A percentile compares a stretch with the other conserved stretches of the same genome.
Evolutionary conservation across 2,888 invertebrate genomes (phyloP).

Genomic region (Chymomyza amoena): DNA sequence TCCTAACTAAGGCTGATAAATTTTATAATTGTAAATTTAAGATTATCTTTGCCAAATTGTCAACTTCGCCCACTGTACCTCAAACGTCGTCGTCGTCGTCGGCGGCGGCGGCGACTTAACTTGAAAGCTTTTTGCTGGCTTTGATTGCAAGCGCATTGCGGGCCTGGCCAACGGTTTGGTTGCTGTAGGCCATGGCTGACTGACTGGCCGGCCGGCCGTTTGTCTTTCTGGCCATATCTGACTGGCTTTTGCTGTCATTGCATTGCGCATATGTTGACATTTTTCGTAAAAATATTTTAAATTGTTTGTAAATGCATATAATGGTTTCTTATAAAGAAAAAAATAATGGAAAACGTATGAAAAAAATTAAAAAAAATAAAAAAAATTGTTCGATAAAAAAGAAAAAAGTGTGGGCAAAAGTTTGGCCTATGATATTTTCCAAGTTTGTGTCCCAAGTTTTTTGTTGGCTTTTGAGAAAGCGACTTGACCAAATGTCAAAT

Average conservation of each 20-base stretch:
- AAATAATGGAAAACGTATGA: conserved; percentile 2
- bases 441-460: conserved; percentile 47
- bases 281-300: conserved; percentile 60
- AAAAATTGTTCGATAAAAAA: not conserved
- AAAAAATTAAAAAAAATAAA: conserved; percentile 1
- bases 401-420: not conserved
- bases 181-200: conserved; percentile 57
- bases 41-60: not conserved
- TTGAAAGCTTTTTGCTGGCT: conserved; percentile 59
- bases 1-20: too few species aligned
- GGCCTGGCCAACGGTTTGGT: conserved; percentile 2
- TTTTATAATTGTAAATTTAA: too few species aligned
- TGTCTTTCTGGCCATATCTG: conserved; percentile 25
- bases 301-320: conserved; percentile 62
- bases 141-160: conserved; percentile 42
- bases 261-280: conserved; percentile 68
- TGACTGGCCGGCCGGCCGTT: conserved; percentile 30
- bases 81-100: conserved; percentile 1
- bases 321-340: conserved; percentile 31
- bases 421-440: conserved; percentile 49
- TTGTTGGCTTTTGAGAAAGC: conserved; percentile 28
- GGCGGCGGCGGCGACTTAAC: conserved; percentile 53
- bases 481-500: conserved; percentile 4
- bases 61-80: not conserved
- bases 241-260: conserved; percentile 38